Base-by-base conservation (phyloP, 2,797 vertebrate genomes). In the Triplophysa bombifrons region DNA sequence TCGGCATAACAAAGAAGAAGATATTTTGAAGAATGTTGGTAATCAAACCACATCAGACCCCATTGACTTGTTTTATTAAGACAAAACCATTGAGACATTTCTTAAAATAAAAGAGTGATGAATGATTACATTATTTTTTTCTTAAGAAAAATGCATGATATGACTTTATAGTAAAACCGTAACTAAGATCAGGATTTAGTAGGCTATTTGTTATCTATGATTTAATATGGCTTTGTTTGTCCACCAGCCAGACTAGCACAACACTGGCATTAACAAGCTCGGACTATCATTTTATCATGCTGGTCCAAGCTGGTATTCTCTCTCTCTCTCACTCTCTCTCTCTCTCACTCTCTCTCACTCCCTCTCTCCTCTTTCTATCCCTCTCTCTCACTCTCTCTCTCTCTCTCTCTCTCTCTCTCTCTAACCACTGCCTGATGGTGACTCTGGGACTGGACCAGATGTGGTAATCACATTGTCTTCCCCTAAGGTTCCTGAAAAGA, bases 401-500 rank as follows among this genome's bases (percentile, higher is more conserved):
- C 34, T 38, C 34, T 8, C 34, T 38, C 34, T 10, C 38, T 48
- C 46, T 48, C 34, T 60, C 27, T 41, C 9, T 2, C 11, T 14
- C 22, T 69, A 70, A 71, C 27, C 20, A 41, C 56, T 63, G 67
- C 67, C 76, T 64, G 44, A 78, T 69, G 46, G 68, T 25, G 20
- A 44, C 11, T 78, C 67, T 53, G 76, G 58, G 20, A 44, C 2
- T 0, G 20, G 19, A 63, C 27, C 46, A 64, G 67, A 72, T 78
- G 67, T 78, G 75, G n/a, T 44, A n/a, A 61, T 20, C 58, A 61
- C 56, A 61, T 34, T 77, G 61, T 51, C 61, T n/a, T 66, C 65
- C 61, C 51, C 34, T 27, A 17, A 51, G 76, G 27, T 71, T n/a
- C 27, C 10, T 51, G 48, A 19, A 51, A 38, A 27, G 50, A 44